Conservation (phyloP, 2,888 invertebrate species). For the Drosophila colorata region DNA sequence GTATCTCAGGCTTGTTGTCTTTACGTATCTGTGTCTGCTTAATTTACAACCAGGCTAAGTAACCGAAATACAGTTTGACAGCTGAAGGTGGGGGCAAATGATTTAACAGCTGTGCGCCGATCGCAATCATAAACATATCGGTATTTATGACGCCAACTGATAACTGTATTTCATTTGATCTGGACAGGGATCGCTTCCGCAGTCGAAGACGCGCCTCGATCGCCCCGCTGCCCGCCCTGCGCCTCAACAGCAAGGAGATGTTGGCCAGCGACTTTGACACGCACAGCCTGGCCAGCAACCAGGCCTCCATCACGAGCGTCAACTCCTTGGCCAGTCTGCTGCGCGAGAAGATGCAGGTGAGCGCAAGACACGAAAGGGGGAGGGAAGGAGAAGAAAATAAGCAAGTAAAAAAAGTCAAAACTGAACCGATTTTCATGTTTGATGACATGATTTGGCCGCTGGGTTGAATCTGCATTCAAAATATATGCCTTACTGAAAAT, state of each 20-base stretch:
- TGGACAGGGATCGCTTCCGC: conserved; percentile 88
- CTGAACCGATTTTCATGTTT: too few species aligned
- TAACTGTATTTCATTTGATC: background rate
- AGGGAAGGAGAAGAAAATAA: too few species aligned
- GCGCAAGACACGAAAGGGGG: background rate
- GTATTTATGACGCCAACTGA: background rate
- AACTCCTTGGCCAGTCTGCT: conserved; percentile 94
- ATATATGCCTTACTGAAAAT: too few species aligned
- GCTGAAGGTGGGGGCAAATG: conserved; percentile 4
- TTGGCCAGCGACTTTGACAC: conserved; percentile 86
- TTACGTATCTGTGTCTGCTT: conserved; percentile 7
- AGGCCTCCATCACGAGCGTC: conserved; percentile 92
- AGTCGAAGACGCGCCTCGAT: conserved; percentile 89
- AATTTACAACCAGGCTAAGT: conserved; percentile 2
- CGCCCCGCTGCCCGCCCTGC: conserved; percentile 87
- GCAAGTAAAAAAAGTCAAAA: too few species aligned
- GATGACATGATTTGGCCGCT: too few species aligned
- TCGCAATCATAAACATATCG: conserved; percentile 10
- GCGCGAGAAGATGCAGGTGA: conserved; percentile 92
- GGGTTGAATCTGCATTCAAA: too few species aligned
- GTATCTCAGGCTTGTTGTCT: conserved; percentile 29
- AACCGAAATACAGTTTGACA: conserved; percentile 2
- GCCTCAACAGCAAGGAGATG: conserved; percentile 87
- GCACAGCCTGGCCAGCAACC: conserved; percentile 85
- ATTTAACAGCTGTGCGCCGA: background rate